phyloP scores from a whole-genome alignment of 2,113 vertebrate genomes.

The Ochotona princeps region DNA sequence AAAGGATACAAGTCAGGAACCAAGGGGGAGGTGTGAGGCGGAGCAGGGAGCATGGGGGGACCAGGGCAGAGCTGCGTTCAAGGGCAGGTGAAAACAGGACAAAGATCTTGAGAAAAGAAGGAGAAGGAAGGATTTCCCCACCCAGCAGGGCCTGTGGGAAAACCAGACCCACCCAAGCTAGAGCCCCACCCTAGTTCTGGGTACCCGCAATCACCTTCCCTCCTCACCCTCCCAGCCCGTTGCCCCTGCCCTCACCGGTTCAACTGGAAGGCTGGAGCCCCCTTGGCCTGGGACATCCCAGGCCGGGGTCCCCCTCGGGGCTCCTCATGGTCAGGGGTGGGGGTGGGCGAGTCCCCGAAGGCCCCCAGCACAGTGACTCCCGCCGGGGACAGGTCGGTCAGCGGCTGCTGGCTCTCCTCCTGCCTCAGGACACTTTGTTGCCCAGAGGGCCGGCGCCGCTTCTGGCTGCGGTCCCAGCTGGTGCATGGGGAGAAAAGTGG shows the following conservation, averaged over 20 bases:
- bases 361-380: conserved; percentile 88
- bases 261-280: conserved; percentile 86
- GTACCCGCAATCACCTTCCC: neutral
- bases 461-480: conserved; percentile 91
- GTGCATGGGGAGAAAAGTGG: neutral
- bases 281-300: conserved; percentile 79
- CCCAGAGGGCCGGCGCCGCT: conserved; percentile 86
- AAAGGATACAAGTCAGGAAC: conserved; percentile 74
- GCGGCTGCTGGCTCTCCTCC: conserved; percentile 89
- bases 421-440: conserved; percentile 86
- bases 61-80: conserved; percentile 38
- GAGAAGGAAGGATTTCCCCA: neutral
- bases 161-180: neutral
- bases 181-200: neutral
- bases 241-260: conserved; percentile 85
- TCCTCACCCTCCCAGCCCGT: conserved; percentile 48
- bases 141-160: neutral
- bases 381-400: conserved; percentile 88
- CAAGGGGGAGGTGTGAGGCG: conserved; percentile 11
- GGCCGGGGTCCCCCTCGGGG: conserved; percentile 82
- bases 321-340: conserved; percentile 81
- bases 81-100: conserved; percentile 31
- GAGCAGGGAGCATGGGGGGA: neutral
- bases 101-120: conserved; percentile 5
- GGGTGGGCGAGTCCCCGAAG: conserved; percentile 82